phyloP scores from a whole-genome alignment of 2,888 invertebrate genomes.

The Hermaeophaga mercurialis region DNA sequence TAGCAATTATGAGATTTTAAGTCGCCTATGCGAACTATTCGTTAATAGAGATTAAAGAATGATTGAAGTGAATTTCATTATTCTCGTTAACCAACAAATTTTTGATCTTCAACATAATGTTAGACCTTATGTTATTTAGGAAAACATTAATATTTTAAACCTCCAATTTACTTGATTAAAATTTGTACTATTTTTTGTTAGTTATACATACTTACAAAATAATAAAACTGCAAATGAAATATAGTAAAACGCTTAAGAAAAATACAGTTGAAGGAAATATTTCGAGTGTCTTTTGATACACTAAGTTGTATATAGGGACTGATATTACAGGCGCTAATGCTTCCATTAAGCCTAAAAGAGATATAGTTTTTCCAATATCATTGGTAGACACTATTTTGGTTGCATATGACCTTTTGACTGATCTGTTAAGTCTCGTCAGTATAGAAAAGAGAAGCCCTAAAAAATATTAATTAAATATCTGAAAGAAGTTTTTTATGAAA shows the following conservation, averaged over 20 bases:
- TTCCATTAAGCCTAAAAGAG: conserved; percentile 65
- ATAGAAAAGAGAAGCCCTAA: conserved; percentile 47
- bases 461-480: conserved; percentile 13
- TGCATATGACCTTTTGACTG: conserved; percentile 51
- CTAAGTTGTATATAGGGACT: conserved; percentile 63
- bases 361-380: conserved; percentile 55
- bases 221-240: conserved; percentile 38
- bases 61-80: no score
- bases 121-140: no score
- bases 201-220: conserved; percentile 42
- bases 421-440: conserved; percentile 47
- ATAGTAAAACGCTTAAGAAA: conserved; percentile 57
- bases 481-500: not conserved
- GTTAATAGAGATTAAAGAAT: no score
- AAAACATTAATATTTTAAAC: no score
- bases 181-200: not conserved
- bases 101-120: no score
- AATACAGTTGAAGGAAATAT: conserved; percentile 63
- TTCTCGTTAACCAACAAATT: no score
- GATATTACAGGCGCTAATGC: conserved; percentile 62
- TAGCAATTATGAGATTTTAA: no score
- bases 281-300: conserved; percentile 61
- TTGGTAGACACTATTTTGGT: conserved; percentile 53
- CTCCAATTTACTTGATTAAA: no score
- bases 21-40: no score